Conservation (phyloP, 2,113 vertebrate genomes). For the Psittacara wagleri region DNA sequence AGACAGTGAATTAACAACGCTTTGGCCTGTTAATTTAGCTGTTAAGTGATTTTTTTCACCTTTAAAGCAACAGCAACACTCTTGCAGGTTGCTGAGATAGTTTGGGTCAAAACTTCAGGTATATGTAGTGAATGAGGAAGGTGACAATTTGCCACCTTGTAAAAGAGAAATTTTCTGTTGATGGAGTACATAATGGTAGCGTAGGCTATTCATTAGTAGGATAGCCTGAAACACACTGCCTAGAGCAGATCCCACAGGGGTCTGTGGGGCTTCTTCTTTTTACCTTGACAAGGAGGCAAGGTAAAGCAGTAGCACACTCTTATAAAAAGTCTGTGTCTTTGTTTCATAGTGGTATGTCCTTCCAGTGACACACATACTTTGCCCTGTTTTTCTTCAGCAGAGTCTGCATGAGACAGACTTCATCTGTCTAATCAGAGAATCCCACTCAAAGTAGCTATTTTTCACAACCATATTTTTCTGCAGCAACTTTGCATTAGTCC, state of each 20-base stretch:
- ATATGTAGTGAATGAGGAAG: neutral
- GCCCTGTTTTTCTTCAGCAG: neutral
- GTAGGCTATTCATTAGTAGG: neutral
- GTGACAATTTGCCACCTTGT: neutral
- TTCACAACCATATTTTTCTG: neutral
- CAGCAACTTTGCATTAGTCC: neutral
- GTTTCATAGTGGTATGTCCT: neutral
- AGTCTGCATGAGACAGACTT: neutral
- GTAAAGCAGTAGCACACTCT: neutral
- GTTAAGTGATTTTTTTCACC: neutral
- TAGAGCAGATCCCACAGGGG: neutral
- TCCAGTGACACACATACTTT: neutral
- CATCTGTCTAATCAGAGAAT: neutral
- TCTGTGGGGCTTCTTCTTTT: neutral
- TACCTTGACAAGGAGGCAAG: neutral
- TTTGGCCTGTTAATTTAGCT: neutral
- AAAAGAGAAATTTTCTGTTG: neutral
- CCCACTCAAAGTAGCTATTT: neutral
- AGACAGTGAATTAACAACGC: neutral
- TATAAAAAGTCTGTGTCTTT: neutral
- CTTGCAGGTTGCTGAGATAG: neutral
- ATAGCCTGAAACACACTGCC: neutral
- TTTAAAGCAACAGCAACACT: neutral
- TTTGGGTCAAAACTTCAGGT: neutral
- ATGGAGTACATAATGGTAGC: neutral